Percentiles rank a stretch among this genome's conserved stretches.
Evolutionary conservation across 2,113 vertebrate species (phyloP).

Genomic region (Lethenteron reissneri): DNA sequence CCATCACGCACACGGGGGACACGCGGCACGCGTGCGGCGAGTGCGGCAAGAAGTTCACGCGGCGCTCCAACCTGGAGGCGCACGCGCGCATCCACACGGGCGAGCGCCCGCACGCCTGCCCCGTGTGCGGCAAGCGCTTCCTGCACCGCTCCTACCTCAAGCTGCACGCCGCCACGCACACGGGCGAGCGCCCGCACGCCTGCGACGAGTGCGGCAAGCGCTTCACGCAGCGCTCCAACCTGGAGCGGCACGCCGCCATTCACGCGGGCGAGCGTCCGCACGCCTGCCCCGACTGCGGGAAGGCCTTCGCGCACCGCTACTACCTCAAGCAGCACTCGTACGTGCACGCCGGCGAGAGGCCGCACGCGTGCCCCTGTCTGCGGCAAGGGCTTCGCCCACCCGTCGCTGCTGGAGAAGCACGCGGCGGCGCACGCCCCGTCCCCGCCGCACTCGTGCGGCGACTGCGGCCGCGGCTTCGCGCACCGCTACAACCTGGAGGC

Average conservation of each 20-base stretch:
- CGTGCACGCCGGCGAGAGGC: slow-evolving; percentile 70
- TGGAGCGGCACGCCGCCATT: slow-evolving; percentile 20
- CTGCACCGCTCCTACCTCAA: not conserved
- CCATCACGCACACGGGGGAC: slow-evolving; percentile 45
- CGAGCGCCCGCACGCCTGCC: not conserved
- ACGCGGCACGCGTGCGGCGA: slow-evolving; percentile 47
- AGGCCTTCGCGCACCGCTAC: slow-evolving; percentile 80
- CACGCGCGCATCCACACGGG: not conserved
- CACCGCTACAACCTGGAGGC: not conserved
- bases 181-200: slow-evolving; percentile 19
- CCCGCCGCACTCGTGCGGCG: slow-evolving; percentile 24
- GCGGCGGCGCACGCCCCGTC: slow-evolving; percentile 21
- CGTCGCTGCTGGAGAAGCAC: slow-evolving; percentile 23
- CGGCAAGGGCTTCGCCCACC: slow-evolving; percentile 23
- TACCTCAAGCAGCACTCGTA: slow-evolving; percentile 86
- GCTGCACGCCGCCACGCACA: not conserved
- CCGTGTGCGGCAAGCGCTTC: not conserved
- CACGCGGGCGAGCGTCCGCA: slow-evolving; percentile 29
- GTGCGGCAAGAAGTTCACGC: slow-evolving; percentile 40
- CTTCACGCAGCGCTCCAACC: slow-evolving; percentile 28
- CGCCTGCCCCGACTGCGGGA: slow-evolving; percentile 70
- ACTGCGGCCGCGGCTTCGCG: slow-evolving; percentile 14
- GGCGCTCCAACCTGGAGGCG: not conserved
- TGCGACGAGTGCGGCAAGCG: slow-evolving; percentile 23
- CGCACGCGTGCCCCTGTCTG: slow-evolving; percentile 26